Percentiles rank a stretch among this genome's conserved stretches.
These are phyloP conservation scores for Thereva unica DNA, from an alignment of 2,888 invertebrate species.

Conservation along the genomic window DNA sequence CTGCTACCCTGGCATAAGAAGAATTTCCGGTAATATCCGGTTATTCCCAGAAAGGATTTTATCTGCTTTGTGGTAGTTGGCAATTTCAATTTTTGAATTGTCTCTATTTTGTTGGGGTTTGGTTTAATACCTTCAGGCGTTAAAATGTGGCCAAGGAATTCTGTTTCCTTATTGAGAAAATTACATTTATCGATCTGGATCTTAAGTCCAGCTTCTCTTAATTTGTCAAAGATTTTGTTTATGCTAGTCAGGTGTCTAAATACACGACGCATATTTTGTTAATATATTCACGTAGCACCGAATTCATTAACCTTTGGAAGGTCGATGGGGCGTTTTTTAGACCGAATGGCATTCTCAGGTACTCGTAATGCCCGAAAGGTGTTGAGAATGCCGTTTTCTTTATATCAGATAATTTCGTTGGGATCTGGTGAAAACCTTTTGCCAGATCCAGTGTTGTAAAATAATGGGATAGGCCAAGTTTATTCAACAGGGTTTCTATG, in stretches of 20 bases:
- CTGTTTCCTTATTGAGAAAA: slow-evolving; percentile 44
- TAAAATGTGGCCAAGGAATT: slow-evolving; percentile 47
- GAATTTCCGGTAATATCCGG: slow-evolving; percentile 14
- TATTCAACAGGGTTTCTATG: slow-evolving; percentile 41
- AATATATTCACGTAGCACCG: too few relatives aligned
- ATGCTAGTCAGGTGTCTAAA: slow-evolving; percentile 34
- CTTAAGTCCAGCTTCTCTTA: slow-evolving; percentile 37
- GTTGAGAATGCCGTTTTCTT: slow-evolving; percentile 37
- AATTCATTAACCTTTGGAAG: too few relatives aligned
- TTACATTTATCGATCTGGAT: slow-evolving; percentile 41
- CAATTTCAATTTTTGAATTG: slow-evolving; percentile 58
- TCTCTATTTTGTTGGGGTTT: slow-evolving; percentile 59
- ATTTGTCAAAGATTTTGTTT: slow-evolving; percentile 34
- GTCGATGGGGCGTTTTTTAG: too few relatives aligned
- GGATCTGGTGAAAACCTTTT: slow-evolving; percentile 39
- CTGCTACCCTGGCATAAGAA: slow-evolving; percentile 6
- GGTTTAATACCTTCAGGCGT: slow-evolving; percentile 43
- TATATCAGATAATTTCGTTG: slow-evolving; percentile 27
- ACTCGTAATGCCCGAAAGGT: too few relatives aligned
- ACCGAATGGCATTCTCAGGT: too few relatives aligned
- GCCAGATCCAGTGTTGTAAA: slow-evolving; percentile 37
- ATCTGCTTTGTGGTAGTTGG: slow-evolving; percentile 14
- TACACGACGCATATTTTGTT: too few relatives aligned
- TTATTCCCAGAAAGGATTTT: slow-evolving; percentile 17
- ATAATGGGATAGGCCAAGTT: slow-evolving; percentile 39